A percentile compares a stretch with the other conserved stretches of the same genome.
These are phyloP conservation scores for Papilio demoleus DNA, from an alignment of 2,888 invertebrate species.

Conservation along the genomic window DNA sequence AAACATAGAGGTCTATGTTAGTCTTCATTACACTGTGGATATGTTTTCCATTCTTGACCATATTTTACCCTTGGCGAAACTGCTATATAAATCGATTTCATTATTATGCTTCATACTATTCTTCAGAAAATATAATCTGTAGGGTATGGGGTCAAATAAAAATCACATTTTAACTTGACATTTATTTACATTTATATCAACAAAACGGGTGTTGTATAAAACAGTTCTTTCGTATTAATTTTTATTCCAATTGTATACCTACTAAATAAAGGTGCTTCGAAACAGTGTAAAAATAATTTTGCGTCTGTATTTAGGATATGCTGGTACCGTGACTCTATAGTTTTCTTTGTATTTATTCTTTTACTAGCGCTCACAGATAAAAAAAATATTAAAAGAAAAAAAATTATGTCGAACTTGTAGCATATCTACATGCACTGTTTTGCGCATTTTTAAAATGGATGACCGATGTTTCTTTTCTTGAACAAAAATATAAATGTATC, in stretches of 20 bases:
- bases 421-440: conserved; percentile 32
- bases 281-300: conserved; percentile 76
- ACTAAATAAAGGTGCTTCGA: conserved; percentile 74
- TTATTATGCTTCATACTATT: no score
- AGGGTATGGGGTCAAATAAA: conserved; percentile 42
- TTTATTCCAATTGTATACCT: conserved; percentile 75
- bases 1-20: no score
- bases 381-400: conserved; percentile 29
- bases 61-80: background rate
- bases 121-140: background rate
- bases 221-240: conserved; percentile 75
- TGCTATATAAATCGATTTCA: no score
- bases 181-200: conserved; percentile 85
- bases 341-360: conserved; percentile 22
- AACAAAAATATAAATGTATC: background rate
- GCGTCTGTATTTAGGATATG: conserved; percentile 65
- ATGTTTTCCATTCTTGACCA: background rate
- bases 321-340: conserved; percentile 60
- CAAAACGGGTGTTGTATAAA: conserved; percentile 85
- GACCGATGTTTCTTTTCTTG: conserved; percentile 12
- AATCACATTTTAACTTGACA: conserved; percentile 75
- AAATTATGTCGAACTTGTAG: conserved; percentile 15
- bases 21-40: background rate
- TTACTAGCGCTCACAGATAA: conserved; percentile 39
- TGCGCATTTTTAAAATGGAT: conserved; percentile 10